Percentiles rank a stretch among this genome's conserved stretches.
Conservation (phyloP, 2,113 vertebrate genomes). For the Takifugu bimaculatus region DNA sequence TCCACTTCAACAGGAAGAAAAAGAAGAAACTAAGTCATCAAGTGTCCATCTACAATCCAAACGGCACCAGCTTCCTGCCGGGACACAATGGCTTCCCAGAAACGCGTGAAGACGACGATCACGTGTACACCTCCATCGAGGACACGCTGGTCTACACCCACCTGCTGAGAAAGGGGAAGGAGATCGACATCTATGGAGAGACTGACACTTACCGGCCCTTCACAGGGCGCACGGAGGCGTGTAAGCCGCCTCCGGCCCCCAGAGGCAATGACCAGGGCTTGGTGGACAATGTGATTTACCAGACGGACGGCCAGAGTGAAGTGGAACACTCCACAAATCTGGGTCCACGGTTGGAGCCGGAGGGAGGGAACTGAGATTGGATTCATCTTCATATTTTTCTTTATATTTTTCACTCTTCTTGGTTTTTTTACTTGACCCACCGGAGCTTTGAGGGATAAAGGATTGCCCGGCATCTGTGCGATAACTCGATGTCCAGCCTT, state of each 20-base stretch:
- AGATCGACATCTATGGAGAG: conserved; percentile 35
- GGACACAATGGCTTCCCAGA: conserved; percentile 62
- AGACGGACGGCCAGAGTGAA: conserved; percentile 35
- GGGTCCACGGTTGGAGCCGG: conserved; percentile 30
- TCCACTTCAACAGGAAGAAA: conserved; percentile 74
- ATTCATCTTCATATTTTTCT: conserved; percentile 6
- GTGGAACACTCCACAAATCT: conserved; percentile 19
- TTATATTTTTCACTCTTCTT: too few species aligned
- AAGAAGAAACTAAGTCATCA: conserved; percentile 50
- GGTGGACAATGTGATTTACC: conserved; percentile 73
- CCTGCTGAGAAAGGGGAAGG: conserved; percentile 67
- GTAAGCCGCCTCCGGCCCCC: conserved; percentile 52
- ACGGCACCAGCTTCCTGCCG: conserved; percentile 72
- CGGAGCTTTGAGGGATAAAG: conserved; percentile 9
- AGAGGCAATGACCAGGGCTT: not conserved
- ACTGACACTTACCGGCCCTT: conserved; percentile 77
- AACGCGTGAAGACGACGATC: conserved; percentile 73
- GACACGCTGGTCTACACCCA: conserved; percentile 86
- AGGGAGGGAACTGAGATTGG: conserved; percentile 51
- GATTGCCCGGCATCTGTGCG: conserved; percentile 37
- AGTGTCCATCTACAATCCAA: conserved; percentile 83
- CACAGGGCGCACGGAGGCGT: conserved; percentile 63
- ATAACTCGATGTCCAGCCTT: conserved; percentile 17
- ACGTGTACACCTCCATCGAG: conserved; percentile 87
- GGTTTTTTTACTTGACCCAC: conserved; percentile 7